phyloP scores from a whole-genome alignment of 2,888 invertebrate genomes.

The Thera obeliscata region DNA sequence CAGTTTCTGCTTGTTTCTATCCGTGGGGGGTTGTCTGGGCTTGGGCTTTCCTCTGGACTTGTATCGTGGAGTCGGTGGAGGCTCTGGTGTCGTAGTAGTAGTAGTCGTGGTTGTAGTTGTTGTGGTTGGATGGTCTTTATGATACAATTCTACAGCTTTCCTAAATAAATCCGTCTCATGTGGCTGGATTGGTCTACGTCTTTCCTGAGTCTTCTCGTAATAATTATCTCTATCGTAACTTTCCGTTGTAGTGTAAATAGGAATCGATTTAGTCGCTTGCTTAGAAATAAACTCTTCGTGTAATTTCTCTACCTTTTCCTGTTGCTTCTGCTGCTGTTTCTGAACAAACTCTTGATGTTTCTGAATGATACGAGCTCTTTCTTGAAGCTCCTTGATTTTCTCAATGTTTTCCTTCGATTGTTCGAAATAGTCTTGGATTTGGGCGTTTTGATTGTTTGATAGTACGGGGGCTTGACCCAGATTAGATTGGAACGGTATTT shows the following conservation, averaged over 20 bases:
- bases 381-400: slow-evolving; percentile 87
- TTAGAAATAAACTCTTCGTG: slow-evolving; percentile 88
- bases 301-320: slow-evolving; percentile 89
- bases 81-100: slow-evolving; percentile 75
- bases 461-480: slow-evolving; percentile 74
- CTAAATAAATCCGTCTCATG: slow-evolving; percentile 87
- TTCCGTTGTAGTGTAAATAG: slow-evolving; percentile 79
- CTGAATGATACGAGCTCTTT: slow-evolving; percentile 89
- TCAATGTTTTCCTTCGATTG: slow-evolving; percentile 86
- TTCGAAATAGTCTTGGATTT: slow-evolving; percentile 84
- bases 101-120: slow-evolving; percentile 88
- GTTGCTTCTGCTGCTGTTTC: slow-evolving; percentile 91
- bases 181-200: slow-evolving; percentile 82
- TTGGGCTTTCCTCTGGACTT: slow-evolving; percentile 67
- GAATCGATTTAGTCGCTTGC: slow-evolving; percentile 87
- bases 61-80: slow-evolving; percentile 72
- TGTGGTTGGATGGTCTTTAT: slow-evolving; percentile 88
- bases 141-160: slow-evolving; percentile 87
- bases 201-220: slow-evolving; percentile 69
- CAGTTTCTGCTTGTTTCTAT: slow-evolving; percentile 83
- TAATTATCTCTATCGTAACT: slow-evolving; percentile 64
- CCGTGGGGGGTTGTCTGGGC: slow-evolving; percentile 74
- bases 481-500: slow-evolving; percentile 70
- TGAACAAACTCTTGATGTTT: slow-evolving; percentile 91
- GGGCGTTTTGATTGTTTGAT: slow-evolving; percentile 78